Conservation (phyloP, 2,797 vertebrate genomes). For the Cossypha niveicapilla region DNA sequence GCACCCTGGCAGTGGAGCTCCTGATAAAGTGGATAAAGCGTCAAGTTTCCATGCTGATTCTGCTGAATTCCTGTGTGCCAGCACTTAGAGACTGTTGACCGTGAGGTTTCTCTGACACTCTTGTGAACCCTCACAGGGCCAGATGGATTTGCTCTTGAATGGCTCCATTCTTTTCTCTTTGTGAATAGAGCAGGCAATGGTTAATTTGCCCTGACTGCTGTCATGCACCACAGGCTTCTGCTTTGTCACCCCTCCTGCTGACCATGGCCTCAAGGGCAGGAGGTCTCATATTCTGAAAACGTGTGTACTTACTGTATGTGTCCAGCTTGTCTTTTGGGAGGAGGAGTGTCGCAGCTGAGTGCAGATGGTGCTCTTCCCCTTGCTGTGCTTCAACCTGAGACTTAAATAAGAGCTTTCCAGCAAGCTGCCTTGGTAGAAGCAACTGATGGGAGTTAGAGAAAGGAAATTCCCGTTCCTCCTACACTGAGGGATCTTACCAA, state of each 20-base stretch:
- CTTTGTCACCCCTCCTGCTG: conserved; percentile 42
- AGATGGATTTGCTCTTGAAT: conserved; percentile 55
- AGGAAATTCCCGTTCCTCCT: neutral
- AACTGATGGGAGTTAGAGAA: neutral
- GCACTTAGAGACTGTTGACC: conserved; percentile 10
- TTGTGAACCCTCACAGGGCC: conserved; percentile 36
- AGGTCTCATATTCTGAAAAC: conserved; percentile 4
- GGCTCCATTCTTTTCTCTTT: conserved; percentile 42
- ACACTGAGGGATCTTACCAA: neutral
- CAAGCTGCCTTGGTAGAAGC: neutral
- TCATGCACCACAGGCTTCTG: conserved; percentile 27
- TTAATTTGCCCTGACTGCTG: conserved; percentile 49
- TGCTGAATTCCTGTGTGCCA: conserved; percentile 23
- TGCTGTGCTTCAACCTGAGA: neutral
- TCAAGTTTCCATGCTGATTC: neutral
- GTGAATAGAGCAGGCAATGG: neutral
- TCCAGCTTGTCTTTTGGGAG: neutral
- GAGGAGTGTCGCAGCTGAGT: accelerated
- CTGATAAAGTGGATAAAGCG: neutral
- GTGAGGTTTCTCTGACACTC: conserved; percentile 44
- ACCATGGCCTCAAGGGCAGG: conserved; percentile 4
- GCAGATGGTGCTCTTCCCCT: neutral
- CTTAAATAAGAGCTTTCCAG: neutral
- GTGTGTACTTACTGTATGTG: neutral
- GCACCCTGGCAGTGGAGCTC: neutral